A percentile compares a stretch with the other conserved stretches of the same genome.
phyloP scores from a whole-genome alignment of 2,888 invertebrate genomes.

The Thera britannica region DNA sequence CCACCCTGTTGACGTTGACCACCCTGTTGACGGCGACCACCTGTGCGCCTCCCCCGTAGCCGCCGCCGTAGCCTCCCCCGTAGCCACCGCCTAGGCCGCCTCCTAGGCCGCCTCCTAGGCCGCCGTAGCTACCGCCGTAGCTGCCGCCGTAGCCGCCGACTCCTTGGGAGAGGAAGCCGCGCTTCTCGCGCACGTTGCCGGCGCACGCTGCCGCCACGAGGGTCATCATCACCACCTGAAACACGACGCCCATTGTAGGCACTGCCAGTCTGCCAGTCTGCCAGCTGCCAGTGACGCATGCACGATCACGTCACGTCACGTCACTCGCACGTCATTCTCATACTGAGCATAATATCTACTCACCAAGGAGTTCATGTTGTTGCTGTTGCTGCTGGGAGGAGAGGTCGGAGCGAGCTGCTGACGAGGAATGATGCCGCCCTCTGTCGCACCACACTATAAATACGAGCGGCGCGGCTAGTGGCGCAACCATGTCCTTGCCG shows the following conservation, averaged over 20 bases:
- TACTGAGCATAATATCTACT: conserved; percentile 8
- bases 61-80: conserved; percentile 32
- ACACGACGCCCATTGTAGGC: conserved; percentile 26
- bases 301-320: not conserved
- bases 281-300: not conserved
- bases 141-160: conserved; percentile 21
- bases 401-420: conserved; percentile 3
- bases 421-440: conserved; percentile 25
- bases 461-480: conserved; percentile 15
- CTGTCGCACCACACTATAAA: conserved; percentile 21
- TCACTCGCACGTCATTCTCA: not conserved
- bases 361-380: conserved; percentile 38
- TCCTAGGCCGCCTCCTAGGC: conserved; percentile 18
- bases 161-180: conserved; percentile 41
- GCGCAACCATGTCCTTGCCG: conserved; percentile 25
- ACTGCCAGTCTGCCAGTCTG: not conserved
- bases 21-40: conserved; percentile 55
- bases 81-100: conserved; percentile 20
- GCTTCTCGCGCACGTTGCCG: conserved; percentile 46
- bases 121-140: conserved; percentile 4
- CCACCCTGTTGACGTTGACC: conserved; percentile 55
- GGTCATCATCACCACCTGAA: conserved; percentile 39
- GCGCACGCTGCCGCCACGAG: conserved; percentile 40
- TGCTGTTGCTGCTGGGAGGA: conserved; percentile 18
- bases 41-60: conserved; percentile 44